phyloP scores from a whole-genome alignment of 2,888 invertebrate genomes.

The Notocelia uddmanniana region DNA sequence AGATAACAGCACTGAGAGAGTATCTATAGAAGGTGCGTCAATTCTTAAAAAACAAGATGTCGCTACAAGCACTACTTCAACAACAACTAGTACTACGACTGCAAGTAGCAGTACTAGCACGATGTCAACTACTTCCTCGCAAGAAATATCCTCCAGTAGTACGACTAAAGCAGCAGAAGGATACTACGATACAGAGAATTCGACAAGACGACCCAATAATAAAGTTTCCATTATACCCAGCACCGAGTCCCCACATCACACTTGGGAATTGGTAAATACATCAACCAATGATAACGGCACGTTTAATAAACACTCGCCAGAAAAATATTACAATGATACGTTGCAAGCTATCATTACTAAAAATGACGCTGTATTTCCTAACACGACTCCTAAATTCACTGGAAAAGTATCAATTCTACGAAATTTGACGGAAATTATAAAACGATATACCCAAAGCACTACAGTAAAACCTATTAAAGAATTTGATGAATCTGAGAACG shows the following conservation, averaged over 20 bases:
- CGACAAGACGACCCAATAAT: constrained; percentile 76
- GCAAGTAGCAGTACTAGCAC: constrained; percentile 51
- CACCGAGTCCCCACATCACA: constrained; percentile 72
- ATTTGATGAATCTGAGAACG: constrained; percentile 56
- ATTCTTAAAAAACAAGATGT: constrained; percentile 75
- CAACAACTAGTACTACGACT: constrained; percentile 51
- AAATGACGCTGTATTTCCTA: constrained; percentile 79
- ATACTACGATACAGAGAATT: constrained; percentile 63
- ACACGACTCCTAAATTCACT: constrained; percentile 76
- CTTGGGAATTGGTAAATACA: constrained; percentile 87
- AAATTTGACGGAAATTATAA: constrained; percentile 88
- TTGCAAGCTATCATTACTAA: constrained; percentile 87
- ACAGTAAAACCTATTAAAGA: constrained; percentile 54
- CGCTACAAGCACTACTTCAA: constrained; percentile 52
- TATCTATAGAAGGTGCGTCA: constrained; percentile 78
- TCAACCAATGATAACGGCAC: constrained; percentile 77
- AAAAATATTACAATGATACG: constrained; percentile 87
- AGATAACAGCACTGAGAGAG: constrained; percentile 73
- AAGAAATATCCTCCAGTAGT: constrained; percentile 27
- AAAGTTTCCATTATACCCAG: constrained; percentile 81
- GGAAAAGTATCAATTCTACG: constrained; percentile 80
- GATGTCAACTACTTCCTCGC: constrained; percentile 46
- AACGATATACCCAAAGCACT: constrained; percentile 82
- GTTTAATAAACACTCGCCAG: constrained; percentile 73
- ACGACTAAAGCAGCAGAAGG: constrained; percentile 48